These are phyloP conservation scores for Oreochromis mossambicus DNA, from an alignment of 2,797 vertebrate genomes.

Conservation along the genomic window DNA sequence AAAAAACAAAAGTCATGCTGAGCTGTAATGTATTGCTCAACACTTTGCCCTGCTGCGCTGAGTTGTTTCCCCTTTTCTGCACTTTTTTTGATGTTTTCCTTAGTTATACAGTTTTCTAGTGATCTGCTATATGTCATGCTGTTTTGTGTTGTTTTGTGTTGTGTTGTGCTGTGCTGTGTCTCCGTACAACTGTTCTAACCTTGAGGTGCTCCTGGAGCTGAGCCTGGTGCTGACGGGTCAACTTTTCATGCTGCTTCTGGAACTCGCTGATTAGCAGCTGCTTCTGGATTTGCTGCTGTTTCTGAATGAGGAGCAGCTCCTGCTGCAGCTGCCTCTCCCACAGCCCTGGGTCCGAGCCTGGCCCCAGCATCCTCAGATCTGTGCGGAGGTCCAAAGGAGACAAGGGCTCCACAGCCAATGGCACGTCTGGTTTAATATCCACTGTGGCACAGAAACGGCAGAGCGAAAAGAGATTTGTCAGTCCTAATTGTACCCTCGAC, in stretches of 20 bases:
- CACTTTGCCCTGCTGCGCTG: constrained; percentile 24
- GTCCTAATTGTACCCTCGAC: background rate
- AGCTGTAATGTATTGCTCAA: constrained; percentile 35
- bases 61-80: constrained; percentile 31
- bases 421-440: constrained; percentile 90
- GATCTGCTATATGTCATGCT: constrained; percentile 41
- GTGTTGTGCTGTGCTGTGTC: constrained; percentile 9
- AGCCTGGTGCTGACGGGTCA: constrained; percentile 96
- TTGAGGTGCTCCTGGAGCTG: constrained; percentile 99
- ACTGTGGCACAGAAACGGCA: constrained; percentile 62
- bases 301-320: constrained; percentile 94
- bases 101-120: constrained; percentile 35
- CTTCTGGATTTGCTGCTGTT: constrained; percentile 99
- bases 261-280: constrained; percentile 97
- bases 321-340: constrained; percentile 96
- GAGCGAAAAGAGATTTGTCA: background rate
- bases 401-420: constrained; percentile 83
- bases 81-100: constrained; percentile 24
- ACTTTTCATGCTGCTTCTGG: constrained; percentile 97
- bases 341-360: constrained; percentile 86
- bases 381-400: constrained; percentile 92
- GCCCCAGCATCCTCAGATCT: constrained; percentile 92
- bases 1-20: constrained; percentile 20
- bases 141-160: constrained; percentile 5
- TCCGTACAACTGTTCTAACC: constrained; percentile 74